A percentile compares a stretch with the other conserved stretches of the same genome.
phyloP scores from a whole-genome alignment of 2,113 vertebrate species.

The Otolemur garnettii region DNA sequence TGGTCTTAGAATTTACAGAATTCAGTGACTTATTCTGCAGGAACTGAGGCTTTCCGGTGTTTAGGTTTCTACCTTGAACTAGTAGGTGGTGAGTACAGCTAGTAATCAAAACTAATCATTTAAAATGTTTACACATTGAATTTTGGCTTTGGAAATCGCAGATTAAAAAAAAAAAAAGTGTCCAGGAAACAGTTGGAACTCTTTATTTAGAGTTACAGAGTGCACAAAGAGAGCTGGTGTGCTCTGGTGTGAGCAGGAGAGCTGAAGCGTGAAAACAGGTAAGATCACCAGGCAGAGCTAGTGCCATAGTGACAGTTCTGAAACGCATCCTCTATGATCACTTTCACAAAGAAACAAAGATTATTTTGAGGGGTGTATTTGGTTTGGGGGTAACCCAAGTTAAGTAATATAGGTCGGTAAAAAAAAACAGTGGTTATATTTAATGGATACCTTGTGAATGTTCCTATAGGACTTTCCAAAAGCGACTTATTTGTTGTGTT shows the following conservation, averaged over 20 bases:
- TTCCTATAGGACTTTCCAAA: not conserved
- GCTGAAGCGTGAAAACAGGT: not conserved
- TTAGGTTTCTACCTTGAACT: not conserved
- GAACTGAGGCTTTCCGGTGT: not conserved
- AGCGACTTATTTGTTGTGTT: constrained; percentile 17
- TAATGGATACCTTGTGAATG: not conserved
- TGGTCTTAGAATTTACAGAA: not conserved
- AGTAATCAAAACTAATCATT: not conserved
- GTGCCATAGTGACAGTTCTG: not conserved
- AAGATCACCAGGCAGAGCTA: not conserved
- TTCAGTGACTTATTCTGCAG: not conserved
- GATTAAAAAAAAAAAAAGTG: not conserved
- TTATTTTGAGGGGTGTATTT: not conserved
- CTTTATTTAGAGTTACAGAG: not conserved
- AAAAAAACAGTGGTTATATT: not conserved
- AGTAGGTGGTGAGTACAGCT: not conserved
- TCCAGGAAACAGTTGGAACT: not conserved
- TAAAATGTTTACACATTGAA: not conserved
- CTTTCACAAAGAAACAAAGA: not conserved
- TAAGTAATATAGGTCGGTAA: not conserved
- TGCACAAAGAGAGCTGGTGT: not conserved
- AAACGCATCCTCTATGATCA: not conserved
- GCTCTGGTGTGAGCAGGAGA: not conserved
- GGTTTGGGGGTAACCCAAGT: not conserved
- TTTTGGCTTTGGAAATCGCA: not conserved